phyloP scores from a whole-genome alignment of 2,113 vertebrate genomes.

The Serinus canaria region DNA sequence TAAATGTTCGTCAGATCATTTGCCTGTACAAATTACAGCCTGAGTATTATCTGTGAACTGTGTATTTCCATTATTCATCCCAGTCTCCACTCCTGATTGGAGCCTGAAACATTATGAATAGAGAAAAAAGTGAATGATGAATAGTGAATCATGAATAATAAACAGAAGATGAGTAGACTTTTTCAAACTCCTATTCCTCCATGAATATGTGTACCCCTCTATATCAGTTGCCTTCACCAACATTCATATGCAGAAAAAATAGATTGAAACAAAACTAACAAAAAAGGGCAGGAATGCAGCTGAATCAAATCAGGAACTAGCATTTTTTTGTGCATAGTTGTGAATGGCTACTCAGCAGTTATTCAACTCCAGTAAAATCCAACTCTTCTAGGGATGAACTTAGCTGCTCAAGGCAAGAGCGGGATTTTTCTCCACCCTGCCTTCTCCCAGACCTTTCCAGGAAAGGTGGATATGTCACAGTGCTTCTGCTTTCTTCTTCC shows the following conservation, averaged over 20 bases:
- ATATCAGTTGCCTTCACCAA: slow-evolving; percentile 51
- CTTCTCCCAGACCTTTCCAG: background rate
- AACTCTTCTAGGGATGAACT: background rate
- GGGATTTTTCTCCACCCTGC: background rate
- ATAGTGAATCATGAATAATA: slow-evolving; percentile 65
- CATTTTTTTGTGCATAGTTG: background rate
- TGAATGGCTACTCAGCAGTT: slow-evolving; percentile 45
- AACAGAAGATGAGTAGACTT: slow-evolving; percentile 58
- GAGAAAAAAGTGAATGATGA: slow-evolving; percentile 51
- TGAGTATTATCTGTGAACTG: slow-evolving; percentile 18
- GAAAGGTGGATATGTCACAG: background rate
- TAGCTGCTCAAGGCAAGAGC: background rate
- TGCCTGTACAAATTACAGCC: slow-evolving; percentile 46
- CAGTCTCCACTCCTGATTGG: slow-evolving; percentile 20
- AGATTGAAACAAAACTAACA: slow-evolving; percentile 21
- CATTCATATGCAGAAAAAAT: slow-evolving; percentile 61
- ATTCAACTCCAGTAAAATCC: slow-evolving; percentile 19
- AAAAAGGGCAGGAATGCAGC: slow-evolving; percentile 42
- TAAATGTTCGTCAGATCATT: slow-evolving; percentile 52
- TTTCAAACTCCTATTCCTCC: slow-evolving; percentile 36
- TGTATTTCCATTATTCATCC: slow-evolving; percentile 57
- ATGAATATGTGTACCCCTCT: slow-evolving; percentile 53
- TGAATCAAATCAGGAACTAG: slow-evolving; percentile 58
- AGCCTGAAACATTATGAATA: slow-evolving; percentile 57
- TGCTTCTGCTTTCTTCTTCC: background rate